These are phyloP conservation scores for Catharus bicknelli DNA, from an alignment of 2,113 vertebrate genomes.

Conservation along the genomic window DNA sequence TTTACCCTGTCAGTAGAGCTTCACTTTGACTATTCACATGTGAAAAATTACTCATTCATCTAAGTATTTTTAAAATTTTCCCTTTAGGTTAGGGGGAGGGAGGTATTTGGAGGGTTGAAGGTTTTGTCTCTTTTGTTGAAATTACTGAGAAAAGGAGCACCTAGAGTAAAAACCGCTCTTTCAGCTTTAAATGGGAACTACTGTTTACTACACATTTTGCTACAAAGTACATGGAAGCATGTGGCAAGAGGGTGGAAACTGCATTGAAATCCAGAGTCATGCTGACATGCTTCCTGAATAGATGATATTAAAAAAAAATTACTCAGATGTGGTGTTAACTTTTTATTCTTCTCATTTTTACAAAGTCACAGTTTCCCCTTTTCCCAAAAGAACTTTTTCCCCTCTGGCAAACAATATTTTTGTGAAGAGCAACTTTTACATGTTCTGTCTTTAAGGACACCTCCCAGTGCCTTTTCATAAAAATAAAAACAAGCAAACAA, in stretches of 20 bases:
- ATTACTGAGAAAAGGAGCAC: not conserved
- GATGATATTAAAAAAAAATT: not conserved
- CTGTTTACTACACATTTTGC: not conserved
- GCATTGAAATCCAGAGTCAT: not conserved
- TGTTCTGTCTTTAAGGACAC: not conserved
- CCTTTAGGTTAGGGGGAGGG: not conserved
- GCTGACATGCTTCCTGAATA: not conserved
- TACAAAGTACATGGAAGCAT: not conserved
- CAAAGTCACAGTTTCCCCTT: not conserved
- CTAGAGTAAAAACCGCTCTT: not conserved
- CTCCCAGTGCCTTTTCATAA: not conserved
- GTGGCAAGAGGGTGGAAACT: not conserved
- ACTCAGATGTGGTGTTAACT: not conserved
- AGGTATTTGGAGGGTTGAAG: not conserved
- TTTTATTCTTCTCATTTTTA: not conserved
- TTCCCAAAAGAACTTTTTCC: not conserved
- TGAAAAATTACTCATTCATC: not conserved
- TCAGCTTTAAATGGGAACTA: not conserved
- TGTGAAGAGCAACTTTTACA: not conserved
- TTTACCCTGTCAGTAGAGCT: not conserved
- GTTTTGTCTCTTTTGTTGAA: not conserved
- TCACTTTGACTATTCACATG: not conserved
- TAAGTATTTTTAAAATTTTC: not conserved
- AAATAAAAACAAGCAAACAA: no score
- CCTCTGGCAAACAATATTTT: not conserved